A percentile compares a stretch with the other conserved stretches of the same genome.
Conservation (phyloP, 1,140 invertebrate genomes). For the Anadara kagoshimensis region DNA sequence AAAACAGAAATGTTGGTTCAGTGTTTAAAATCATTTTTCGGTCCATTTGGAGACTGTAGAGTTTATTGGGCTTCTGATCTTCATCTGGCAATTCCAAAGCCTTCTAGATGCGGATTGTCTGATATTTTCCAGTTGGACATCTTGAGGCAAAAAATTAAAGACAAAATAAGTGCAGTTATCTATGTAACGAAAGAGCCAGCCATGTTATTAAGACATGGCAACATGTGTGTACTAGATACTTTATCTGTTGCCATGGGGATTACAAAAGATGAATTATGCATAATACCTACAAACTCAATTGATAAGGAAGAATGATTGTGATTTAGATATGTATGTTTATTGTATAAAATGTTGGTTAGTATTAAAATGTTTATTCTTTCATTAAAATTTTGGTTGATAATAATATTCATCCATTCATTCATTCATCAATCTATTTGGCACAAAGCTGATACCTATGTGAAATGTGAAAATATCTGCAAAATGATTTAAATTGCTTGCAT, state of each 20-base stretch:
- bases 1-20: conserved; percentile 33
- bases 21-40: conserved; percentile 28
- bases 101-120: neutral
- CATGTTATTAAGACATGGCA: conserved; percentile 9
- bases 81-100: conserved; percentile 1
- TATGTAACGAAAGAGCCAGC: conserved; percentile 12
- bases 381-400: no score
- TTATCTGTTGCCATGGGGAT: conserved; percentile 10
- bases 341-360: no score
- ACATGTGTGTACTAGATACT: conserved; percentile 21
- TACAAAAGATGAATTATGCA: conserved; percentile 3
- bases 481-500: no score
- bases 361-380: no score
- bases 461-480: no score
- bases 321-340: no score
- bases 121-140: conserved; percentile 22
- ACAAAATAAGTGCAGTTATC: conserved; percentile 15
- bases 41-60: conserved; percentile 21
- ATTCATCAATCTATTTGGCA: no score
- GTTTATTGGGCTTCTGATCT: conserved; percentile 25
- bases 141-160: neutral
- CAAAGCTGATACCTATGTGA: no score
- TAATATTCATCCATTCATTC: no score
- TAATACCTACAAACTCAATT: neutral
- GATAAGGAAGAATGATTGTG: no score